Percentiles rank a stretch among this genome's conserved stretches.
phyloP scores from a whole-genome alignment of 37 sponge, comb jelly and placozoan species.

The Axinella damicornis region DNA sequence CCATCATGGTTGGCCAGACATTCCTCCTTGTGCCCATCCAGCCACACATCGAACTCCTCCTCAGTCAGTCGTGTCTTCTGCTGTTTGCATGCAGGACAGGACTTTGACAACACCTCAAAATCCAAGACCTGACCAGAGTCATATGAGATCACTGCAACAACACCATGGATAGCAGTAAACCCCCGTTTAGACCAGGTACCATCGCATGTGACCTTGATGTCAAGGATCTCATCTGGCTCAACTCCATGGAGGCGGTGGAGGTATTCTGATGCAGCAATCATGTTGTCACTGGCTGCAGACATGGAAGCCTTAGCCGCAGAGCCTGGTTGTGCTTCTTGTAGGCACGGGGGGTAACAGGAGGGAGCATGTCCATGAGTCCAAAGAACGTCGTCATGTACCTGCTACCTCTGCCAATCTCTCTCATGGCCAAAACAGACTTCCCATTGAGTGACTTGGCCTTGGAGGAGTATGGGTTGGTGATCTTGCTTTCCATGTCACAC shows the following conservation, averaged over 20 bases:
- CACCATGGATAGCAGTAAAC: neutral
- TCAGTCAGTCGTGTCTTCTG: constrained; percentile 1
- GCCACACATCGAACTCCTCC: constrained; percentile 19
- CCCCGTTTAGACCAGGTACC: constrained; percentile 15
- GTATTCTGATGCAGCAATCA: neutral
- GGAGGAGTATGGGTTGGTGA: neutral
- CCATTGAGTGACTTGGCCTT: neutral
- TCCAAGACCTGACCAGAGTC: neutral
- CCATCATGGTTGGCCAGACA: constrained; percentile 12
- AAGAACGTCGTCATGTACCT: neutral
- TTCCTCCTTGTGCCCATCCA: neutral
- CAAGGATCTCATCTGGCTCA: constrained; percentile 5
- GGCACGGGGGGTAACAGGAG: neutral
- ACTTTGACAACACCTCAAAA: neutral
- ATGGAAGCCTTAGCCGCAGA: constrained; percentile 9
- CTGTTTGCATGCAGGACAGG: neutral
- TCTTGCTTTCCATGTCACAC: neutral
- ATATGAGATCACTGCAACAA: neutral
- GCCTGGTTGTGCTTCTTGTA: neutral
- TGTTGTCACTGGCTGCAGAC: neutral
- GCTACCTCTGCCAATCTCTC: constrained; percentile 6
- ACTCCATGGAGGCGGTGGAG: neutral
- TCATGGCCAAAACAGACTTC: neutral
- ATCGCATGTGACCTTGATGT: constrained; percentile 2
- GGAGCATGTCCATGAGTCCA: constrained; percentile 8